These are phyloP conservation scores for Carposina sasakii DNA, from an alignment of 1,140 invertebrate genomes.

Conservation along the genomic window DNA sequence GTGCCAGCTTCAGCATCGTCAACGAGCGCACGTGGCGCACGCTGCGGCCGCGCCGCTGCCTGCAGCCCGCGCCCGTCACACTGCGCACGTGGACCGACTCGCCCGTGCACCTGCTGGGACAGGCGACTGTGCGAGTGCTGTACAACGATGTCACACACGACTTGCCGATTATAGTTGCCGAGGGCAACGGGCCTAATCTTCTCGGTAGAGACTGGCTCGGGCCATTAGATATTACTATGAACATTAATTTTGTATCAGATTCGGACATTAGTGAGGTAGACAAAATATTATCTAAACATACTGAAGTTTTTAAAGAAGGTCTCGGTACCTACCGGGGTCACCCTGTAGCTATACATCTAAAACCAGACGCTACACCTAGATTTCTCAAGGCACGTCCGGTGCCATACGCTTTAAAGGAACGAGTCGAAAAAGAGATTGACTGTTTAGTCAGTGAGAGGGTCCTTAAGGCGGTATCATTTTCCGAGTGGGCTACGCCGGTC, in stretches of 20 bases:
- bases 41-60: conserved; percentile 1
- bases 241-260: conserved; percentile 19
- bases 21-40: conserved; percentile 10
- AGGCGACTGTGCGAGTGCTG: conserved; percentile 11
- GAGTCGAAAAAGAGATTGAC: conserved; percentile 56
- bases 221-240: conserved; percentile 21
- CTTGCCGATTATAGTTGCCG: conserved; percentile 20
- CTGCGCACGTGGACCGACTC: conserved; percentile 18
- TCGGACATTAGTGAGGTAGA: neutral
- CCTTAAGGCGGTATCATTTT: conserved; percentile 23
- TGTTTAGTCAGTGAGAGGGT: conserved; percentile 37
- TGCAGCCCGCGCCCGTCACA: neutral
- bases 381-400: conserved; percentile 41
- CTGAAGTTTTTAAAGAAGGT: no score
- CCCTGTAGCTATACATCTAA: no score
- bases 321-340: no score
- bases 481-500: conserved; percentile 59
- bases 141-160: conserved; percentile 16
- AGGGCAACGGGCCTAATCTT: conserved; percentile 22
- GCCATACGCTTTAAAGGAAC: conserved; percentile 47
- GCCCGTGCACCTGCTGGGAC: conserved; percentile 14
- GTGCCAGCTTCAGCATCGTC: conserved; percentile 17
- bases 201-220: conserved; percentile 23
- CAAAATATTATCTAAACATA: conserved; percentile 16
- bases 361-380: conserved; percentile 15